Percentiles rank a stretch among this genome's conserved stretches.
These are phyloP conservation scores for Siniperca scherzeri DNA, from an alignment of 2,797 vertebrate genomes.

Conservation along the genomic window DNA sequence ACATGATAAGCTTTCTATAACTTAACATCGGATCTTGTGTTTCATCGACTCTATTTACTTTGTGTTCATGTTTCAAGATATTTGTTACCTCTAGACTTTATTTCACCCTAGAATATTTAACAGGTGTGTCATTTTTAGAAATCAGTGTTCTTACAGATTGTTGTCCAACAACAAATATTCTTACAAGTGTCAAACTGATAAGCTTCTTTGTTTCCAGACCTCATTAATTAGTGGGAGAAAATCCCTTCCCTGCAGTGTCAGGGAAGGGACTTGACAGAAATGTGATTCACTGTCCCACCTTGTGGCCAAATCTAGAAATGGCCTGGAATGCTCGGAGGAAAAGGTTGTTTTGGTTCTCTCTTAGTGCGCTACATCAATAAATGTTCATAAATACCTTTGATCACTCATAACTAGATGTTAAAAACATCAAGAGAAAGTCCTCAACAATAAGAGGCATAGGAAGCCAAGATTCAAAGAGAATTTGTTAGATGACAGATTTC, in stretches of 20 bases:
- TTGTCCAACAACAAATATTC: neutral
- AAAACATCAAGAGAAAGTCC: neutral
- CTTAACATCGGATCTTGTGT: neutral
- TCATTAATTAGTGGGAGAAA: slow-evolving; percentile 1
- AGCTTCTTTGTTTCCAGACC: neutral
- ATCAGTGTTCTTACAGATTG: neutral
- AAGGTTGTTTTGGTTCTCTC: slow-evolving; percentile 9
- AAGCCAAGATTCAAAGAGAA: slow-evolving; percentile 5
- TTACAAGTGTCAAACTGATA: neutral
- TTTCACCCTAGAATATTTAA: neutral
- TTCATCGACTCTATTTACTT: neutral
- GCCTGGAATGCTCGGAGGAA: slow-evolving; percentile 6
- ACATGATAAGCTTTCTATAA: neutral
- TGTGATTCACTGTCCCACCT: slow-evolving; percentile 77
- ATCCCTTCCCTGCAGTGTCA: slow-evolving; percentile 6
- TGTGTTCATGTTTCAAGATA: neutral
- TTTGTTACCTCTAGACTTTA: neutral
- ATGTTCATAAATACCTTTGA: slow-evolving; percentile 1
- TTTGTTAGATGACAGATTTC: slow-evolving; percentile 34
- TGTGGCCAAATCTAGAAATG: slow-evolving; percentile 72
- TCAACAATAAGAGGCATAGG: neutral
- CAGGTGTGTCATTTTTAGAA: neutral
- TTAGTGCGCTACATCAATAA: neutral
- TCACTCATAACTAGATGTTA: neutral
- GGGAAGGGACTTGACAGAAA: slow-evolving; percentile 16